Conservation (phyloP, 1,140 invertebrate genomes). For the Limonius californicus region DNA sequence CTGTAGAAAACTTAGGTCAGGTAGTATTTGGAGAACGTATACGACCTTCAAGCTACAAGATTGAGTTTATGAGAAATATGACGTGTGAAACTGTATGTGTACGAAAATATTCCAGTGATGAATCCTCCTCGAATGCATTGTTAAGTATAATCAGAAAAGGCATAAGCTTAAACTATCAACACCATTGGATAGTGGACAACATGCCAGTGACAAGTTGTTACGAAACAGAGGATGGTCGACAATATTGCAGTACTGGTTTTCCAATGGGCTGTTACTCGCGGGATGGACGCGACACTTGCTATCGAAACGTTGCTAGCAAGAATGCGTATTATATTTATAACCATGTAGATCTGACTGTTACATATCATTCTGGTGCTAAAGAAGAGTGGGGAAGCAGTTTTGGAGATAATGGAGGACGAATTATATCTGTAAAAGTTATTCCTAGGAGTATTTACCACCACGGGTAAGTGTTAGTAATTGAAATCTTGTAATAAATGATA, state of each 20-base stretch:
- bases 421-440: constrained; percentile 74
- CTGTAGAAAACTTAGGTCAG: constrained; percentile 96
- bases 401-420: constrained; percentile 78
- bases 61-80: constrained; percentile 68
- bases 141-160: constrained; percentile 83
- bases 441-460: constrained; percentile 43
- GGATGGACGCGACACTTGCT: constrained; percentile 45
- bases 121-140: constrained; percentile 61
- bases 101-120: constrained; percentile 70
- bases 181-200: constrained; percentile 98
- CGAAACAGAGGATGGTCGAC: constrained; percentile 66
- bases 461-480: too few relatives aligned
- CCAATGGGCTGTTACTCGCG: constrained; percentile 91
- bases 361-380: constrained; percentile 81
- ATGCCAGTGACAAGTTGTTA: constrained; percentile 98
- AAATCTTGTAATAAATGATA: too few relatives aligned
- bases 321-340: constrained; percentile 87
- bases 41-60: constrained; percentile 84
- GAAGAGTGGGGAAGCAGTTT: constrained; percentile 83
- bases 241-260: constrained; percentile 92
- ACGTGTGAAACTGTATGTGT: constrained; percentile 69
- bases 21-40: constrained; percentile 98
- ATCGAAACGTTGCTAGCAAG: constrained; percentile 22
- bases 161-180: constrained; percentile 96
- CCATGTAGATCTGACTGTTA: constrained; percentile 91